A percentile compares a stretch with the other conserved stretches of the same genome.
These are phyloP conservation scores for Dermatophagoides farinae DNA, from an alignment of 1,140 invertebrate genomes.

Conservation along the genomic window DNA sequence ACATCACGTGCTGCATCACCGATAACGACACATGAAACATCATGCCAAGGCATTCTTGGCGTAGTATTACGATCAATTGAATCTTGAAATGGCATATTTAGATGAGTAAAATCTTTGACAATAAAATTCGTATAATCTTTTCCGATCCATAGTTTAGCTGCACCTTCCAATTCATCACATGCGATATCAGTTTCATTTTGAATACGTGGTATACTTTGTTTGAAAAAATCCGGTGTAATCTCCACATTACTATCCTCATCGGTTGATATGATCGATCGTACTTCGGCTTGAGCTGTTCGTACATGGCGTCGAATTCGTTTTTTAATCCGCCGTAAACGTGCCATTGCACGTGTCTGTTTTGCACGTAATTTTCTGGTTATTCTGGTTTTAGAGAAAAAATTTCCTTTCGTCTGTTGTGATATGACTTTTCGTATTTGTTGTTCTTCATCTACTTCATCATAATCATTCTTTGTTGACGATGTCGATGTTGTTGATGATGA, in stretches of 20 bases:
- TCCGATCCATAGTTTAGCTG: slow-evolving; percentile 77
- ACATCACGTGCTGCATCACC: slow-evolving; percentile 70
- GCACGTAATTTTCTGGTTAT: neutral
- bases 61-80: slow-evolving; percentile 62
- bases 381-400: neutral
- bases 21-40: slow-evolving; percentile 66
- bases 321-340: neutral
- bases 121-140: slow-evolving; percentile 98
- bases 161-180: slow-evolving; percentile 16
- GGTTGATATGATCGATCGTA: neutral
- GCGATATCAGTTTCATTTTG: slow-evolving; percentile 12
- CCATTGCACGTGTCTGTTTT: neutral
- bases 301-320: neutral
- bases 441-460: neutral
- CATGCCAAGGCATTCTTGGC: slow-evolving; percentile 96
- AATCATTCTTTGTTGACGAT: neutral
- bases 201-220: slow-evolving; percentile 3
- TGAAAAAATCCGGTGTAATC: neutral
- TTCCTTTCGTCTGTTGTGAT: neutral
- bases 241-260: neutral
- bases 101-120: slow-evolving; percentile 81
- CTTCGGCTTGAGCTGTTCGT: neutral
- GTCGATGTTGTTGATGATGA: neutral
- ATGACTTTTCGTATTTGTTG: neutral
- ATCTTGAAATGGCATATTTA: slow-evolving; percentile 74